Conservation (phyloP, 2,888 invertebrate genomes). For the Neoascia interrupta region DNA sequence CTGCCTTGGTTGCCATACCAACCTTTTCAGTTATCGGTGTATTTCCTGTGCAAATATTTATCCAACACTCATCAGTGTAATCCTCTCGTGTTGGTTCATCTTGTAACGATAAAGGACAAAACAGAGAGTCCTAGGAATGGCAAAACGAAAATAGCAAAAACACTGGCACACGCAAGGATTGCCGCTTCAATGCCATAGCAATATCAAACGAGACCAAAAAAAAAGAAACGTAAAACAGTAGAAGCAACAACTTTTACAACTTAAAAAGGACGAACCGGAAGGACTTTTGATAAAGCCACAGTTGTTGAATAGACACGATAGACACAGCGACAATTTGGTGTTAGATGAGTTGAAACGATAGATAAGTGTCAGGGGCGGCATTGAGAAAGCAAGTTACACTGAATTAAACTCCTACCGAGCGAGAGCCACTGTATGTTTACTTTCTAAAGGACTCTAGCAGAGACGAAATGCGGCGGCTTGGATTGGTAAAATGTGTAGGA, state of each 20-base stretch:
- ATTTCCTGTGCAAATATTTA: slow-evolving; percentile 67
- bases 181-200: slow-evolving; percentile 6
- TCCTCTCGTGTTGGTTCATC: slow-evolving; percentile 67
- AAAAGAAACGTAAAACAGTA: slow-evolving; percentile 12
- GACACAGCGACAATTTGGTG: slow-evolving; percentile 46
- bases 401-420: not conserved
- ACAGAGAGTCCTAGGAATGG: slow-evolving; percentile 40
- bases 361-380: not conserved
- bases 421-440: not conserved
- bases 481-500: not conserved
- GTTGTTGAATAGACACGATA: slow-evolving; percentile 50
- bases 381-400: not conserved
- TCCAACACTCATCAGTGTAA: slow-evolving; percentile 68
- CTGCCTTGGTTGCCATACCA: slow-evolving; percentile 9
- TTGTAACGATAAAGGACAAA: slow-evolving; percentile 63
- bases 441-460: not conserved
- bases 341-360: slow-evolving; percentile 38
- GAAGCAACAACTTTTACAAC: slow-evolving; percentile 49
- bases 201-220: slow-evolving; percentile 13
- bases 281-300: slow-evolving; percentile 50
- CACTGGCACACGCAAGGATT: slow-evolving; percentile 22
- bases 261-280: slow-evolving; percentile 28
- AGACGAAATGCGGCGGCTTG: not conserved
- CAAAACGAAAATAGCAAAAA: slow-evolving; percentile 31
- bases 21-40: slow-evolving; percentile 54